Percentiles rank a stretch among this genome's conserved stretches.
Evolutionary conservation across 2,797 vertebrate species (phyloP).

Genomic region (Malacoraja senta): DNA sequence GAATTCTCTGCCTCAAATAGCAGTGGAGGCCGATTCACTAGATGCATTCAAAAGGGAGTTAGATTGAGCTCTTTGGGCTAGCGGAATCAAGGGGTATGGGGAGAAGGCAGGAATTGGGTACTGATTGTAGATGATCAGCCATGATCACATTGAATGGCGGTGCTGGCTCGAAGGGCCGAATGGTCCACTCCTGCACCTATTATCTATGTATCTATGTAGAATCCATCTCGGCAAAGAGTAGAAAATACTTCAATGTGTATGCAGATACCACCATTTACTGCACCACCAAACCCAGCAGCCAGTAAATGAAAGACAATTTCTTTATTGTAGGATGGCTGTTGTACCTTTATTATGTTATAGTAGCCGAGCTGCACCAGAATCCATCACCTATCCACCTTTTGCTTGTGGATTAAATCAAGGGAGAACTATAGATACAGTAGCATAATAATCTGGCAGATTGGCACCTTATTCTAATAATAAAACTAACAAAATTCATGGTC

Average conservation of each 20-base stretch:
- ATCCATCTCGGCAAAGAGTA: background rate
- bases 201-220: no score
- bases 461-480: background rate
- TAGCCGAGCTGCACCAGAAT: background rate
- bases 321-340: background rate
- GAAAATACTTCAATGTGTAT: background rate
- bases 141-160: no score
- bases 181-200: no score
- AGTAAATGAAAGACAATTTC: background rate
- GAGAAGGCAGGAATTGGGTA: no score
- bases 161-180: no score
- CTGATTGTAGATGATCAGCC: no score
- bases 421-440: background rate
- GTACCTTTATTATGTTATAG: background rate
- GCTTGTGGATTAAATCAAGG: background rate
- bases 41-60: no score
- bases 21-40: no score
- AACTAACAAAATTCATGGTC: background rate
- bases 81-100: no score
- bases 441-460: background rate
- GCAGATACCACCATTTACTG: no score
- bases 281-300: background rate
- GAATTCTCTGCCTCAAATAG: no score
- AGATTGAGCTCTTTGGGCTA: no score
- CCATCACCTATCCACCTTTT: background rate